These are phyloP conservation scores for Masticophis lateralis DNA, from an alignment of 2,797 vertebrate genomes.

Conservation along the genomic window DNA sequence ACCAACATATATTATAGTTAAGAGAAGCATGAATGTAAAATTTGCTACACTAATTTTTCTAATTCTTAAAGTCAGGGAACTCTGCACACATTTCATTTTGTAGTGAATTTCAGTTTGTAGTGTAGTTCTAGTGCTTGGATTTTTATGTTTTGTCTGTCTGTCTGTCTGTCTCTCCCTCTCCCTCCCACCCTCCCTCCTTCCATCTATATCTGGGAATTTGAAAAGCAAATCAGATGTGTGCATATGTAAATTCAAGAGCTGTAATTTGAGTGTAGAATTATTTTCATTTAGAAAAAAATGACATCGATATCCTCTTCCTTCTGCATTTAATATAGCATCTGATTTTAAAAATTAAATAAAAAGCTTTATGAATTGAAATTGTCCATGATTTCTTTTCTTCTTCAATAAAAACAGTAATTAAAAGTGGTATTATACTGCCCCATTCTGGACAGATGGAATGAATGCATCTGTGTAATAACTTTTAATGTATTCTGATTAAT, in stretches of 20 bases:
- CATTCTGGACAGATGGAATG: constrained; percentile 62
- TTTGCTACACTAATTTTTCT: background rate
- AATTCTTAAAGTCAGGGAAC: background rate
- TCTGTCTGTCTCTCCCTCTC: background rate
- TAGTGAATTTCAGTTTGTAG: background rate
- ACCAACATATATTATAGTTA: background rate
- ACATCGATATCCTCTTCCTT: background rate
- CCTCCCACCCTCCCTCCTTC: background rate
- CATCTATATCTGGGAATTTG: background rate
- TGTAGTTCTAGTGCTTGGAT: background rate
- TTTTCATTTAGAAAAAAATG: background rate
- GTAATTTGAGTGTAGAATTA: background rate
- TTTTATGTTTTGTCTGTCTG: background rate
- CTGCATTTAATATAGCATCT: background rate
- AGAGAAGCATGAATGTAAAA: background rate
- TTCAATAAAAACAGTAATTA: constrained; percentile 36
- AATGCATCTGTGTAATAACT: constrained; percentile 8
- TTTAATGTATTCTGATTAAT: background rate
- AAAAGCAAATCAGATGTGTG: background rate
- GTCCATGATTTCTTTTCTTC: background rate
- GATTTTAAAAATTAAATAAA: background rate
- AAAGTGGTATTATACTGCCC: constrained; percentile 68
- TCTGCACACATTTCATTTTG: background rate
- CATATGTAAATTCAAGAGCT: background rate
- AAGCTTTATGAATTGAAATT: background rate